These are phyloP conservation scores for Synanthedon vespiformis DNA, from an alignment of 2,888 invertebrate species.

Conservation along the genomic window DNA sequence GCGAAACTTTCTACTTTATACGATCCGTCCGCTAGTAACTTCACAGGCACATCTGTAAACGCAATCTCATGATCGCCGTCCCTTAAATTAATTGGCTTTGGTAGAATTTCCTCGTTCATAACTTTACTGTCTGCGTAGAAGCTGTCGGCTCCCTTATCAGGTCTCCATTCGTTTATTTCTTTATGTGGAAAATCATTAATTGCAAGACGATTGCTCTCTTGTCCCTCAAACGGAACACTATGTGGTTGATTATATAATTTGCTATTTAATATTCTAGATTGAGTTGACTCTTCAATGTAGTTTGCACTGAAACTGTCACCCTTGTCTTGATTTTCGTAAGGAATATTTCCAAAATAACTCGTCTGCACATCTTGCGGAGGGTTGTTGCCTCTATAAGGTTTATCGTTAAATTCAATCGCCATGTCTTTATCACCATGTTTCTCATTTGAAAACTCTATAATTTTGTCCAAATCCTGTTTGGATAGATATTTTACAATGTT, in stretches of 20 bases:
- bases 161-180: conserved; percentile 10
- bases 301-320: conserved; percentile 1
- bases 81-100: conserved; percentile 41
- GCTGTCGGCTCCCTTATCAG: conserved; percentile 6
- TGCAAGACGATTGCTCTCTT: conserved; percentile 19
- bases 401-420: conserved; percentile 3
- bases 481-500: conserved; percentile 49
- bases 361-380: background rate
- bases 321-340: background rate
- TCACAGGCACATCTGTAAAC: conserved; percentile 38
- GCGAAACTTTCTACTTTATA: conserved; percentile 50
- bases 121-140: conserved; percentile 17
- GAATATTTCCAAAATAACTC: background rate
- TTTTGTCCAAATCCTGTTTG: conserved; percentile 49
- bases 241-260: conserved; percentile 1
- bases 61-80: conserved; percentile 33
- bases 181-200: conserved; percentile 9
- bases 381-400: background rate
- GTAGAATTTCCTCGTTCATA: conserved; percentile 32
- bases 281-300: conserved; percentile 6
- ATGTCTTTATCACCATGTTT: conserved; percentile 17
- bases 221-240: conserved; percentile 11
- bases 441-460: conserved; percentile 37
- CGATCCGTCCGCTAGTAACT: conserved; percentile 18
- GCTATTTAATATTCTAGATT: conserved; percentile 1